A percentile compares a stretch with the other conserved stretches of the same genome.
phyloP scores from a whole-genome alignment of 1,140 invertebrate genomes.

The Drosophila malerkotliana region DNA sequence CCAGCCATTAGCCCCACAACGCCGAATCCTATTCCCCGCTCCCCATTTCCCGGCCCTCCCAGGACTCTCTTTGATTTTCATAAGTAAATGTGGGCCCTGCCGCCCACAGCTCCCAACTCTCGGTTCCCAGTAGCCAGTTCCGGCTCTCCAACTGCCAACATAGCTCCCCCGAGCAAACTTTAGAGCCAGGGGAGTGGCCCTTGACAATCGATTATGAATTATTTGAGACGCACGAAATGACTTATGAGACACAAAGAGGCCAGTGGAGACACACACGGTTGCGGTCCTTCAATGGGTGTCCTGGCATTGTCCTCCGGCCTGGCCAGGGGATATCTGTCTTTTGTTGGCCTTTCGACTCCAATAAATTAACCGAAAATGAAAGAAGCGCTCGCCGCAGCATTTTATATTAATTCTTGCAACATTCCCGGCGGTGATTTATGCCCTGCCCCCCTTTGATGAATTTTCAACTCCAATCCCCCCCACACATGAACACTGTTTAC shows the following conservation, averaged over 20 bases:
- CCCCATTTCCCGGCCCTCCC: constrained; percentile 31
- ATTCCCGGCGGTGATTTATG: constrained; percentile 64
- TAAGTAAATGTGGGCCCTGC: constrained; percentile 71
- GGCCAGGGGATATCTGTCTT: constrained; percentile 28
- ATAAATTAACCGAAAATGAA: constrained; percentile 61
- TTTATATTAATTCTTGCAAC: constrained; percentile 60
- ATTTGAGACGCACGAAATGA: constrained; percentile 81
- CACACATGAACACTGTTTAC: constrained; percentile 17
- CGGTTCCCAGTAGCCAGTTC: no score
- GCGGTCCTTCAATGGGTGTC: constrained; percentile 16
- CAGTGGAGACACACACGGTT: constrained; percentile 42
- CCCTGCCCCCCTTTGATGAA: constrained; percentile 32
- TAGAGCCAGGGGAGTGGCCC: neutral
- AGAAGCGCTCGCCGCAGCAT: constrained; percentile 5
- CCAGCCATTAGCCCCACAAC: constrained; percentile 39
- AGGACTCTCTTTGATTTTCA: constrained; percentile 77
- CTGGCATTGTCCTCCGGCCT: constrained; percentile 8
- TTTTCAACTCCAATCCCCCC: constrained; percentile 40
- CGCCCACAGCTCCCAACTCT: neutral
- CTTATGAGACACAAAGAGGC: constrained; percentile 74
- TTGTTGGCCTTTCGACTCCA: constrained; percentile 58
- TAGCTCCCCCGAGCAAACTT: constrained; percentile 55
- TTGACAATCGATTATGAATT: constrained; percentile 82
- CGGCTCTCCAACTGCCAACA: constrained; percentile 8
- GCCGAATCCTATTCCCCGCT: constrained; percentile 4